These are phyloP conservation scores for Centropyge bicolor DNA, from an alignment of 2,797 vertebrate genomes.

Conservation along the genomic window DNA sequence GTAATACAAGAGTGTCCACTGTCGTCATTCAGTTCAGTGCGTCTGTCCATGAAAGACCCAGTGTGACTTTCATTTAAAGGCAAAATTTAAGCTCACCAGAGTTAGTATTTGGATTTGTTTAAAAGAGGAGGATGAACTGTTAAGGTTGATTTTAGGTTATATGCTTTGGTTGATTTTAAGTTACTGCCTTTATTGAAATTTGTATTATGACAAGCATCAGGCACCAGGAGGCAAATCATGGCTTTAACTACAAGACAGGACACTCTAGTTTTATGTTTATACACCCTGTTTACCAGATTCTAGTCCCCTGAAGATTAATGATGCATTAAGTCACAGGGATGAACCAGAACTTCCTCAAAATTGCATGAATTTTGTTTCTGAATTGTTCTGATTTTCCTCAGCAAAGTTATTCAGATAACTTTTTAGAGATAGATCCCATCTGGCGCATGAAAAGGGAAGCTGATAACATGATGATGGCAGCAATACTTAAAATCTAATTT, in stretches of 20 bases:
- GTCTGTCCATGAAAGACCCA: background rate
- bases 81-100: background rate
- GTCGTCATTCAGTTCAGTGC: constrained; percentile 10
- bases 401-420: background rate
- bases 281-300: background rate
- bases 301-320: background rate
- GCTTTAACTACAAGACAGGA: background rate
- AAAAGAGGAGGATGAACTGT: background rate
- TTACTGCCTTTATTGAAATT: background rate
- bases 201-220: background rate
- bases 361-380: background rate
- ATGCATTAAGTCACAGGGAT: background rate
- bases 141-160: background rate
- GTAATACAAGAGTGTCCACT: constrained; percentile 17
- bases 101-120: background rate
- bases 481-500: background rate
- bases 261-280: background rate
- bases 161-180: background rate
- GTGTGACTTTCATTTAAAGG: background rate
- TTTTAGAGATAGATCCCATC: background rate
- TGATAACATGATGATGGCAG: background rate
- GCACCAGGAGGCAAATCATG: background rate
- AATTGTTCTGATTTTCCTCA: background rate
- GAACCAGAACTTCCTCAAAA: background rate
- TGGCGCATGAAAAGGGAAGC: background rate